Percentiles rank a stretch among this genome's conserved stretches.
Conservation (phyloP, 2,888 invertebrate species). For the Himalopsyche anomala region DNA sequence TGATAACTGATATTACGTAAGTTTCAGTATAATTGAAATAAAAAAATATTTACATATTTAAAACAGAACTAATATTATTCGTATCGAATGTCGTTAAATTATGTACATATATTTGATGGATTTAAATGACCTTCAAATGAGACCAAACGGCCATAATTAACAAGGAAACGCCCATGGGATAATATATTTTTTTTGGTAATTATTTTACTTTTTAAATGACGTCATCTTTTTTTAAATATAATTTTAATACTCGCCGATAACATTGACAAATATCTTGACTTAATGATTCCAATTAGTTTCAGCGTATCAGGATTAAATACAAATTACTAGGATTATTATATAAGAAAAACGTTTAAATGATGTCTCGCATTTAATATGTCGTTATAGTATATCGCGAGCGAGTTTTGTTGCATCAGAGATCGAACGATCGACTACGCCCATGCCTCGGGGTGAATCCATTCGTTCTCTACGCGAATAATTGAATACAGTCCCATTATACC, state of each 20-base stretch:
- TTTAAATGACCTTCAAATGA: too few relatives aligned
- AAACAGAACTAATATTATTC: too few relatives aligned
- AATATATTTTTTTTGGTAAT: too few relatives aligned
- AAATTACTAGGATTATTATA: conserved; percentile 15
- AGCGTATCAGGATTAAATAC: neutral
- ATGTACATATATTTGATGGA: too few relatives aligned
- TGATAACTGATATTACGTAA: too few relatives aligned
- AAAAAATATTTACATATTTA: too few relatives aligned
- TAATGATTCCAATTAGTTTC: conserved; percentile 10
- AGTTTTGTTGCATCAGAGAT: conserved; percentile 54
- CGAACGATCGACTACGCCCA: conserved; percentile 58
- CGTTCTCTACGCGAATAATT: conserved; percentile 56
- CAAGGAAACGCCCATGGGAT: too few relatives aligned
- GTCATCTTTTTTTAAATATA: neutral
- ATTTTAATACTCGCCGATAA: neutral
- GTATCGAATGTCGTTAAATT: too few relatives aligned
- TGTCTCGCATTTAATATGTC: conserved; percentile 8
- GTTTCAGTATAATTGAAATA: too few relatives aligned
- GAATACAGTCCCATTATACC: neutral
- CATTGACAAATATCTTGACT: conserved; percentile 23
- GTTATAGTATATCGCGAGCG: conserved; percentile 7
- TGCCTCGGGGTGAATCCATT: conserved; percentile 52
- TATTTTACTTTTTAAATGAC: neutral
- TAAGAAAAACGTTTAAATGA: conserved; percentile 34
- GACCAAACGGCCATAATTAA: too few relatives aligned